Conservation (phyloP, 1,140 invertebrate genomes). For the Lasioglossum baleicum region DNA sequence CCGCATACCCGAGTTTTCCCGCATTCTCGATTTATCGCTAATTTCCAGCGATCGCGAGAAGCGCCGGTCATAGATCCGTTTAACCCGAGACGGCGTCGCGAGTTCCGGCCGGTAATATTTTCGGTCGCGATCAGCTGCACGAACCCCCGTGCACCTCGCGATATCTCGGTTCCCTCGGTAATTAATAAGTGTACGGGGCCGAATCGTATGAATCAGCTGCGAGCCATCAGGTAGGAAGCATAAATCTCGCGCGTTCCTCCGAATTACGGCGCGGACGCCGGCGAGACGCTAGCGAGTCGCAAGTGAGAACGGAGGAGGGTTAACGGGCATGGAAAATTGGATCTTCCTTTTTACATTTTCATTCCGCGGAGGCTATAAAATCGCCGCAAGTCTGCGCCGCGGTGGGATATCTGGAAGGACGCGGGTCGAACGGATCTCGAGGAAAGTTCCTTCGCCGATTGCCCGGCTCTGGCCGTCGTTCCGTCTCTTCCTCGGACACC, state of each 20-base stretch:
- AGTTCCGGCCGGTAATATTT: background rate
- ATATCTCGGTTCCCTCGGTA: no score
- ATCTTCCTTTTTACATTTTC: constrained; percentile 18
- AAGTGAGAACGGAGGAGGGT: background rate
- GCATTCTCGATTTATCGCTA: background rate
- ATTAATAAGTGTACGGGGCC: no score
- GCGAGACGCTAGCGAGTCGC: no score
- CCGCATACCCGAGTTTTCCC: no score
- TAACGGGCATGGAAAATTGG: constrained; percentile 15
- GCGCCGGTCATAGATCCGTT: background rate
- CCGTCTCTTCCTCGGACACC: constrained; percentile 28
- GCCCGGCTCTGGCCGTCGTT: constrained; percentile 5
- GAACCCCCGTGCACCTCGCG: no score
- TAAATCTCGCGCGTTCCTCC: background rate
- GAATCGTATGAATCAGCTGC: no score
- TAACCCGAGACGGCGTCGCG: background rate
- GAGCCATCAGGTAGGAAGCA: background rate
- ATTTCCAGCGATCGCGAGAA: background rate
- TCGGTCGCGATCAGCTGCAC: no score
- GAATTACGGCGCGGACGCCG: background rate
- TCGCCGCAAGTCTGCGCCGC: background rate
- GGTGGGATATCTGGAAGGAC: background rate
- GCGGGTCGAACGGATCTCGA: constrained; percentile 2
- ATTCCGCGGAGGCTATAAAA: constrained; percentile 19
- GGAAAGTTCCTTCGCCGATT: constrained; percentile 8